Percentiles rank a stretch among this genome's conserved stretches.
Evolutionary conservation across 1,140 invertebrate species (phyloP).

Genomic region (Drosophila pseudoananassae): DNA sequence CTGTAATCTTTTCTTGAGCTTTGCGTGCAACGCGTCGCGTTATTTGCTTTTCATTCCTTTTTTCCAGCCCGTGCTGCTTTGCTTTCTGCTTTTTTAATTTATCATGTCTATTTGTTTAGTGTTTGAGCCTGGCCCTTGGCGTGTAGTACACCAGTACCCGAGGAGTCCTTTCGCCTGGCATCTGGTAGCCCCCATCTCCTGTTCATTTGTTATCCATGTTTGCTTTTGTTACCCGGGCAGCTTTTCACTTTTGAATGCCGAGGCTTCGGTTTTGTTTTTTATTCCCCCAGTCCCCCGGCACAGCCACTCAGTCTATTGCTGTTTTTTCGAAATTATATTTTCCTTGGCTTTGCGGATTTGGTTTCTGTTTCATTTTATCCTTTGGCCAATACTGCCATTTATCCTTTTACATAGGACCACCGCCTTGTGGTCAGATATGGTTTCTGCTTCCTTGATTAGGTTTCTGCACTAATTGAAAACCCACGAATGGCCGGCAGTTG

Average conservation of each 20-base stretch:
- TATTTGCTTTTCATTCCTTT: conserved; percentile 43
- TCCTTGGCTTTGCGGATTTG: conserved; percentile 51
- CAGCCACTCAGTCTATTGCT: conserved; percentile 56
- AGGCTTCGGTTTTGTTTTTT: conserved; percentile 26
- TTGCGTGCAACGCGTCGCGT: conserved; percentile 54
- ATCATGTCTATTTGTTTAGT: conserved; percentile 82
- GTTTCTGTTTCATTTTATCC: conserved; percentile 14
- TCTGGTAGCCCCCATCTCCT: background rate
- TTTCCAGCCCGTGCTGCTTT: conserved; percentile 39
- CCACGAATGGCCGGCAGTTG: conserved; percentile 41
- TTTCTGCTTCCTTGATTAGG: conserved; percentile 39
- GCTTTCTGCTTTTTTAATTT: conserved; percentile 78
- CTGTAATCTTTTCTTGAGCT: conserved; percentile 64
- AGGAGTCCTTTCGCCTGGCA: conserved; percentile 11
- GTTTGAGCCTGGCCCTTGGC: conserved; percentile 57
- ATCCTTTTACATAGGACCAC: conserved; percentile 30
- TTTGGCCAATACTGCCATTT: conserved; percentile 16
- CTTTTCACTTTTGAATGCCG: conserved; percentile 51
- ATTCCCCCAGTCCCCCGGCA: background rate
- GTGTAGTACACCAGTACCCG: conserved; percentile 45
- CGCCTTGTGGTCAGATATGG: conserved; percentile 46
- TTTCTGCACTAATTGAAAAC: conserved; percentile 72
- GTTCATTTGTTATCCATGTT: conserved; percentile 78
- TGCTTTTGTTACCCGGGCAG: conserved; percentile 55
- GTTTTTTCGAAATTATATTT: conserved; percentile 33